A percentile compares a stretch with the other conserved stretches of the same genome.
These are phyloP conservation scores for Gila robusta DNA, from an alignment of 2,797 vertebrate genomes.

Conservation along the genomic window DNA sequence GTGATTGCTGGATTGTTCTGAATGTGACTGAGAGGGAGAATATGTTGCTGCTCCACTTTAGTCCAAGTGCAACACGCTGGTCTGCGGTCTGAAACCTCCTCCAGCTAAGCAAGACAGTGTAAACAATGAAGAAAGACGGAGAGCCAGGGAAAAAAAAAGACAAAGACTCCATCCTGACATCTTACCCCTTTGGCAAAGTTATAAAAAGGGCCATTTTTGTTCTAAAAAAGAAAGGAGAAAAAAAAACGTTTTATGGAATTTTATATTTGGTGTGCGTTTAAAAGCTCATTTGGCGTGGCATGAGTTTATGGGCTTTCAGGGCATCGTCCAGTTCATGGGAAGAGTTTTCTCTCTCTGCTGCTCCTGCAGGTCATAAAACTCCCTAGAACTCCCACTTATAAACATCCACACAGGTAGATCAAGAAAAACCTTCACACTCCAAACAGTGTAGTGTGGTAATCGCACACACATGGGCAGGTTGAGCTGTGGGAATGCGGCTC, in stretches of 20 bases:
- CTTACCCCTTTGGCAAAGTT: slow-evolving; percentile 50
- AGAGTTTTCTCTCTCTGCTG: neutral
- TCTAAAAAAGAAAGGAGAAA: neutral
- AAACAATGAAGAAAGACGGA: slow-evolving; percentile 58
- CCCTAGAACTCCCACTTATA: slow-evolving; percentile 36
- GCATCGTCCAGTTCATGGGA: slow-evolving; percentile 1
- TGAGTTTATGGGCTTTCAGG: slow-evolving; percentile 32
- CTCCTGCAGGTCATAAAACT: slow-evolving; percentile 18
- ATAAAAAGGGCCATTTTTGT: slow-evolving; percentile 31
- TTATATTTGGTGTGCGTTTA: slow-evolving; percentile 38
- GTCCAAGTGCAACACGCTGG: slow-evolving; percentile 64
- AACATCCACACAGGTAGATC: slow-evolving; percentile 30
- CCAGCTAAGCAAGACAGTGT: slow-evolving; percentile 56
- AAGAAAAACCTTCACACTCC: slow-evolving; percentile 11
- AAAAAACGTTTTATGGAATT: slow-evolving; percentile 11
- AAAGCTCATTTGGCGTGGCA: slow-evolving; percentile 21
- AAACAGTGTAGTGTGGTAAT: slow-evolving; percentile 17
- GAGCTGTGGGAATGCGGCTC: slow-evolving; percentile 31
- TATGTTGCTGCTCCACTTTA: slow-evolving; percentile 50
- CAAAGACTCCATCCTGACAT: slow-evolving; percentile 56
- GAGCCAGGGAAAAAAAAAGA: slow-evolving; percentile 20
- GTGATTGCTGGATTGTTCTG: slow-evolving; percentile 52
- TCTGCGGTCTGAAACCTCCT: slow-evolving; percentile 62
- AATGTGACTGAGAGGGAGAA: slow-evolving; percentile 46
- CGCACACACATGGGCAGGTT: slow-evolving; percentile 16